These are phyloP conservation scores for Stichopus chloronotus DNA, from an alignment of 35 echinoderm and acorn worm species.

Conservation along the genomic window DNA sequence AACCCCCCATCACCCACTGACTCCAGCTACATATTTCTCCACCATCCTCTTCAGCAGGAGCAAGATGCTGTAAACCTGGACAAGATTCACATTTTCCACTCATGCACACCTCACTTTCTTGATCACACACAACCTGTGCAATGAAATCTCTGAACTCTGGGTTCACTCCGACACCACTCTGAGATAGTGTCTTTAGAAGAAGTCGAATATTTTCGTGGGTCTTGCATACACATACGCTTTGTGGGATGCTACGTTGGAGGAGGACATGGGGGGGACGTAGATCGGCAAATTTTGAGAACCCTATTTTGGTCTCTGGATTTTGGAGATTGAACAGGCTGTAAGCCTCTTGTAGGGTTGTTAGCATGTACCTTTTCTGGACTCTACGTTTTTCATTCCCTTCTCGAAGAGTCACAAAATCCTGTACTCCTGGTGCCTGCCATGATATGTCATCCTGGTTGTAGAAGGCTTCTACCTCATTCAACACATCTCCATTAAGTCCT, in stretches of 20 bases:
- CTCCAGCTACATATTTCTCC: not conserved
- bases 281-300: not conserved
- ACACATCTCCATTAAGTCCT: too few species aligned
- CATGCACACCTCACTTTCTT: constrained; percentile 13
- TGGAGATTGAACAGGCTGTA: not conserved
- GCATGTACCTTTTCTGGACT: not conserved
- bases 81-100: not conserved
- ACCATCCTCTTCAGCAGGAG: not conserved
- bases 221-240: not conserved
- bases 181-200: not conserved
- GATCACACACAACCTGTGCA: not conserved
- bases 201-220: constrained; percentile 4
- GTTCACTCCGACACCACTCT: not conserved
- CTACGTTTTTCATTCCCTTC: not conserved
- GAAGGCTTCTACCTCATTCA: too few species aligned
- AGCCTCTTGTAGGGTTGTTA: not conserved
- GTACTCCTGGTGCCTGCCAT: constrained; percentile 13
- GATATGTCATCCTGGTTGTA: constrained; percentile 5
- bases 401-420: not conserved
- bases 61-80: not conserved
- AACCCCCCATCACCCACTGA: not conserved
- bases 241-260: not conserved
- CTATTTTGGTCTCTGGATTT: not conserved
- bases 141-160: not conserved
- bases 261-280: not conserved